Conservation (phyloP, 2,113 vertebrate genomes). For the Ochotona princeps region DNA sequence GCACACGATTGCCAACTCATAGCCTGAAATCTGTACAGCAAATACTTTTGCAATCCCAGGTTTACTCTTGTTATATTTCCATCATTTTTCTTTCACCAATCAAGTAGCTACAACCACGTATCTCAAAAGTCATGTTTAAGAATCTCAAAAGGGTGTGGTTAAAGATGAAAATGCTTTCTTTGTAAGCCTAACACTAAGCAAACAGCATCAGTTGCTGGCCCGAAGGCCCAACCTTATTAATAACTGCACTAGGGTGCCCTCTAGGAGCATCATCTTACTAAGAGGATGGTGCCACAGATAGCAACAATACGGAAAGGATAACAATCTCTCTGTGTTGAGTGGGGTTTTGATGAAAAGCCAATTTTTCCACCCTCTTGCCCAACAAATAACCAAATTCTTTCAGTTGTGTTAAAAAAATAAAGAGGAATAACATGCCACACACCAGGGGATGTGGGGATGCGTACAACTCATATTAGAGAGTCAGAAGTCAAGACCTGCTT, state of each 20-base stretch:
- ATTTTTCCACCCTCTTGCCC: neutral
- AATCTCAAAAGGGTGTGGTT: neutral
- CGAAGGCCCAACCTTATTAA: neutral
- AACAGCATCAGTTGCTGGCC: no score
- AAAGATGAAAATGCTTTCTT: neutral
- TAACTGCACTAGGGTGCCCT: neutral
- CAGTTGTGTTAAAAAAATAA: accelerated
- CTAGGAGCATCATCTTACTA: neutral
- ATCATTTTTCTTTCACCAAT: neutral
- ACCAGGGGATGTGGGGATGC: no score
- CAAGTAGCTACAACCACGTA: neutral
- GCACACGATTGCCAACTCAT: accelerated
- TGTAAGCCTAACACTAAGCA: neutral
- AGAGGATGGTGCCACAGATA: neutral
- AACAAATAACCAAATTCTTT: neutral
- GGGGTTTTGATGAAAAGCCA: neutral
- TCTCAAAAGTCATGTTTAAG: neutral
- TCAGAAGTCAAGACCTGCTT: no score
- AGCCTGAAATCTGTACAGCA: neutral
- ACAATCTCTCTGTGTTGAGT: neutral
- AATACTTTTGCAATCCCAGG: neutral
- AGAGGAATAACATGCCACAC: neutral
- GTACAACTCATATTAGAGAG: no score
- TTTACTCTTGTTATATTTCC: neutral
- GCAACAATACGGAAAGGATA: neutral